These are phyloP conservation scores for Platichthys stellatus DNA, from an alignment of 2,113 vertebrate genomes.

Conservation along the genomic window DNA sequence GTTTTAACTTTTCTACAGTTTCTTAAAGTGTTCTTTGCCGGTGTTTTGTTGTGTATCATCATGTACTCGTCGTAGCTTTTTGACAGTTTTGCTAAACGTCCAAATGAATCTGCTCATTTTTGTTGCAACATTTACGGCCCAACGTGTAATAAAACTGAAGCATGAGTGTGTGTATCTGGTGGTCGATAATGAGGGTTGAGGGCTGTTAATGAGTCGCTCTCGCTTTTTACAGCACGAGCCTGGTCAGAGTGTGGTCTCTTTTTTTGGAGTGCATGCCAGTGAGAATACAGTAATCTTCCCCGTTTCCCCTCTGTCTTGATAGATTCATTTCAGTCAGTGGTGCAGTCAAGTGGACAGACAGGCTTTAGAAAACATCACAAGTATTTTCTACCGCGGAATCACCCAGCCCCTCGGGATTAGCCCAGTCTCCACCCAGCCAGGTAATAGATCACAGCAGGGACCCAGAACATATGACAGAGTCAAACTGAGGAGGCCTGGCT, in stretches of 20 bases:
- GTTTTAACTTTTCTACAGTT: conserved; percentile 74
- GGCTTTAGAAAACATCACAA: conserved; percentile 19
- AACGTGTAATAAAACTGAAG: conserved; percentile 57
- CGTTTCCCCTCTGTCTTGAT: conserved; percentile 9
- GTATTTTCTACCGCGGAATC: conserved; percentile 6
- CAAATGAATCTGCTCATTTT: conserved; percentile 35
- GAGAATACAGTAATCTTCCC: conserved; percentile 8
- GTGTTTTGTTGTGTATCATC: conserved; percentile 55
- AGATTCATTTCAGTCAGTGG: conserved; percentile 14
- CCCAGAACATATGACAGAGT: conserved; percentile 15
- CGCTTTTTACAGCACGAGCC: not conserved
- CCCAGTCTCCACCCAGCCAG: conserved; percentile 23
- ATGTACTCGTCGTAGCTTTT: conserved; percentile 38
- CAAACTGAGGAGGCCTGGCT: conserved; percentile 5
- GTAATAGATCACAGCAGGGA: conserved; percentile 39
- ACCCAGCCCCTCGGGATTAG: conserved; percentile 21
- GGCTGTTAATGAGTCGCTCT: not conserved
- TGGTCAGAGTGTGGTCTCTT: not conserved
- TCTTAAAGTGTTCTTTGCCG: conserved; percentile 68
- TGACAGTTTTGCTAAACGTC: conserved; percentile 30
- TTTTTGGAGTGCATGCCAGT: conserved; percentile 11
- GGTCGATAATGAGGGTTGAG: not conserved
- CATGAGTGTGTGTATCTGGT: conserved; percentile 45
- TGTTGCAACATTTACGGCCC: conserved; percentile 39
- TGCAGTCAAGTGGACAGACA: conserved; percentile 10